phyloP scores from a whole-genome alignment of 2,797 vertebrate genomes.

The Vultur gryphus region DNA sequence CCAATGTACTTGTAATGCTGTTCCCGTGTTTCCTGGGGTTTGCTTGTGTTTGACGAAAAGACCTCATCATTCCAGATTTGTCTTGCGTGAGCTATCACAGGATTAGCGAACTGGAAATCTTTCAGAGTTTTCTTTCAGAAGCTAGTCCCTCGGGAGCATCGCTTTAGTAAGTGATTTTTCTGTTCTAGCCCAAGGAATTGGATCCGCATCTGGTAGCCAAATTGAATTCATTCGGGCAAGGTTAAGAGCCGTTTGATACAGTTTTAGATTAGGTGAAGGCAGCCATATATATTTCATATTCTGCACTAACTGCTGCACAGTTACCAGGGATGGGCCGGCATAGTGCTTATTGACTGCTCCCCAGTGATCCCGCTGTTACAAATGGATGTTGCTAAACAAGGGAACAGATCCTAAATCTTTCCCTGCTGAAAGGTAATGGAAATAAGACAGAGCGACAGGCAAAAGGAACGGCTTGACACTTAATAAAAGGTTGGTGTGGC shows the following conservation, averaged over 20 bases:
- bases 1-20: slow-evolving; percentile 18
- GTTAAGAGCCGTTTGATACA: slow-evolving; percentile 61
- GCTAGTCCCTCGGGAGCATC: slow-evolving; percentile 27
- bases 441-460: not conserved
- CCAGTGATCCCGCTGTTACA: not conserved
- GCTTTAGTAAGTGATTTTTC: slow-evolving; percentile 56
- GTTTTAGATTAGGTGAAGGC: slow-evolving; percentile 60
- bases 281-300: slow-evolving; percentile 53
- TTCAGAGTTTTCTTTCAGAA: slow-evolving; percentile 40
- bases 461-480: not conserved
- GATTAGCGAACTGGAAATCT: slow-evolving; percentile 56
- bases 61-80: slow-evolving; percentile 56
- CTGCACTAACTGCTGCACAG: slow-evolving; percentile 1
- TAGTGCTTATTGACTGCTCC: slow-evolving; percentile 27
- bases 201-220: slow-evolving; percentile 58
- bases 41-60: slow-evolving; percentile 34
- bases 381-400: slow-evolving; percentile 40
- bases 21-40: slow-evolving; percentile 34
- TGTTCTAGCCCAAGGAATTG: slow-evolving; percentile 66
- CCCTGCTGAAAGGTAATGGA: slow-evolving; percentile 10
- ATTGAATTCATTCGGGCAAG: slow-evolving; percentile 64
- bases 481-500: not conserved
- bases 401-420: slow-evolving; percentile 49
- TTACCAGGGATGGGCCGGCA: not conserved
- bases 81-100: slow-evolving; percentile 56